Evolutionary conservation across 2,888 invertebrate species (phyloP).

Genomic region (Drosophila heteroneura): DNA sequence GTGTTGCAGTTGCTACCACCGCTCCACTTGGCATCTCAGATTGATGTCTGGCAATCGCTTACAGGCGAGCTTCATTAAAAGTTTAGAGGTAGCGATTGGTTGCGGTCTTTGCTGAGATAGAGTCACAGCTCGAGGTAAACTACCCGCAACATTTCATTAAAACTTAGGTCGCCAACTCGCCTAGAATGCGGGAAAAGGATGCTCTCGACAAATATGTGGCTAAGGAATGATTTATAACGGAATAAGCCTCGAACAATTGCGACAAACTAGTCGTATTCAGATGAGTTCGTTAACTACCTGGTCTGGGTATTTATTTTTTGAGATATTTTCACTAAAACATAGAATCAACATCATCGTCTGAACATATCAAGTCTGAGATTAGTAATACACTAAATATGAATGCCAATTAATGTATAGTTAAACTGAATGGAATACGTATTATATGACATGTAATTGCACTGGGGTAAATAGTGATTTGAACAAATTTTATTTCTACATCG

Average conservation of each 20-base stretch:
- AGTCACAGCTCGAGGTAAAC: slow-evolving; percentile 22
- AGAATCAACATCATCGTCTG: neutral
- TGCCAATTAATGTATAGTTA: neutral
- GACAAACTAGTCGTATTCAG: neutral
- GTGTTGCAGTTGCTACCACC: neutral
- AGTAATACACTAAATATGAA: neutral
- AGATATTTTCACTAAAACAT: neutral
- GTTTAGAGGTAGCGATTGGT: slow-evolving; percentile 53
- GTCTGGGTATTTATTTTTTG: neutral
- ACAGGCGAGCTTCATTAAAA: slow-evolving; percentile 71
- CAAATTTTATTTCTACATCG: neutral
- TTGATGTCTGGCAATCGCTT: slow-evolving; percentile 57
- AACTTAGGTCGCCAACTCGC: slow-evolving; percentile 46
- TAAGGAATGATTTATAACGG: slow-evolving; percentile 8
- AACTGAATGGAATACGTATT: too few species aligned
- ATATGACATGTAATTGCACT: neutral
- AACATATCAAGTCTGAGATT: neutral
- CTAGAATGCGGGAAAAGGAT: neutral
- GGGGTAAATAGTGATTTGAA: neutral
- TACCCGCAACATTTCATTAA: slow-evolving; percentile 72
- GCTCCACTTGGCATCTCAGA: slow-evolving; percentile 20
- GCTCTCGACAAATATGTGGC: slow-evolving; percentile 12
- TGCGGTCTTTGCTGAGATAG: slow-evolving; percentile 47
- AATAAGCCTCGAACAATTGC: neutral
- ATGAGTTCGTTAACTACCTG: neutral